Conservation (phyloP, 2,888 invertebrate genomes). For the Lycocerus yunnanus region DNA sequence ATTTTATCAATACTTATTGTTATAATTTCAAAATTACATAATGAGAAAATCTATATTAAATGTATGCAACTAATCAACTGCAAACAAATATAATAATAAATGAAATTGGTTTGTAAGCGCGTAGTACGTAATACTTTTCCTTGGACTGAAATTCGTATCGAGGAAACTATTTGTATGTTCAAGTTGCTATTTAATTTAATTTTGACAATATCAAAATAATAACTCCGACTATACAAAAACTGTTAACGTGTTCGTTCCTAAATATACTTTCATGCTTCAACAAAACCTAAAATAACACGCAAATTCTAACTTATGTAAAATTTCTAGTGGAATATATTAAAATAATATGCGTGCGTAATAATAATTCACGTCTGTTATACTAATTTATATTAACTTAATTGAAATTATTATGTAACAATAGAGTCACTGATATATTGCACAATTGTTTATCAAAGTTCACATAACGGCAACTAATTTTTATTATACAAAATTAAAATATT, state of each 20-base stretch:
- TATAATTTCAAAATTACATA: not conserved
- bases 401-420: not conserved
- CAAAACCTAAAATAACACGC: not conserved
- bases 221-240: not conserved
- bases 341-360: not conserved
- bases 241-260: not conserved
- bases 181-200: not conserved
- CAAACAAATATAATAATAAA: not conserved
- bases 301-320: not conserved
- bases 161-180: not conserved
- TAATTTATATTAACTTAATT: not conserved
- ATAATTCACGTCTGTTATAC: not conserved
- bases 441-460: not conserved
- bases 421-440: not conserved
- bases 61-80: not conserved
- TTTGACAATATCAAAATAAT: not conserved
- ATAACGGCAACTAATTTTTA: not conserved
- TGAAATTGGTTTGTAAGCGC: not conserved
- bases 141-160: not conserved
- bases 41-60: not conserved
- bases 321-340: not conserved
- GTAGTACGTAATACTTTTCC: not conserved
- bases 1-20: constrained; percentile 2
- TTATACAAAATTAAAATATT: not conserved
- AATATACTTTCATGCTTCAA: not conserved